Base-by-base conservation (phyloP, 2,113 vertebrate species). In the Galemys pyrenaicus region DNA sequence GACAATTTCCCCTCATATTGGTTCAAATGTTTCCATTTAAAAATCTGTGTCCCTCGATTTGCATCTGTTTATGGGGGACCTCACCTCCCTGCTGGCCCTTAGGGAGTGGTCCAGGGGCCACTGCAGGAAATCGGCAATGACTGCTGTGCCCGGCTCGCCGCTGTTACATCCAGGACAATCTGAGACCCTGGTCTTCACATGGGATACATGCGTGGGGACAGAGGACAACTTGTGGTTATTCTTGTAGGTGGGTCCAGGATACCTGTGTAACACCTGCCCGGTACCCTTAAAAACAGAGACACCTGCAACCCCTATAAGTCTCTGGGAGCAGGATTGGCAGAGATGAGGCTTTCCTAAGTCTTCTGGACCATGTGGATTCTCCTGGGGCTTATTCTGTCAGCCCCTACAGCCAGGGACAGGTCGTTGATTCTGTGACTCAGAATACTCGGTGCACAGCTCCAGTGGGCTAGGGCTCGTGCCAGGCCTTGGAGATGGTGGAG, bases 21-120 rank as follows among this genome's bases (percentile, higher is more conserved):
- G 82, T 78, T 74, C 71, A 94, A 12, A 92, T 65, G 84, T 94
- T 91, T 95, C 92, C 46, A 73, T 82, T 89, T 93, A 89, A 71
- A n/a, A 87, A 73, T 83, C 54, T 51, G 1, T n/a, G 44, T 80
- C 71, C 60, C 41, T 58, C 58, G 70, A 87, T 90, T 93, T 87
- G 5, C 13, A 17, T 91, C 68, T 84, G 9, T 77, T 89, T 67
- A 46, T 46, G 32, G 60, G 83, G 65, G 30, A 84, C 54, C 7
- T 83, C 74, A 54, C 54, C 82, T 91, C 32, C 16, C 5, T 60
- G 32, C 5, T 9, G 6, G 16, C 68, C 26, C 19, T 60, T 77
- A 49, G 2, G 35, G n/a, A 24, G 35, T 17, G 8, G 35, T 9
- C 24, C 20, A 4, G 13, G 46, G 39, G n/a, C 11, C 4, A 37